phyloP scores from a whole-genome alignment of 2,888 invertebrate genomes.

The Agrochola lychnidis region DNA sequence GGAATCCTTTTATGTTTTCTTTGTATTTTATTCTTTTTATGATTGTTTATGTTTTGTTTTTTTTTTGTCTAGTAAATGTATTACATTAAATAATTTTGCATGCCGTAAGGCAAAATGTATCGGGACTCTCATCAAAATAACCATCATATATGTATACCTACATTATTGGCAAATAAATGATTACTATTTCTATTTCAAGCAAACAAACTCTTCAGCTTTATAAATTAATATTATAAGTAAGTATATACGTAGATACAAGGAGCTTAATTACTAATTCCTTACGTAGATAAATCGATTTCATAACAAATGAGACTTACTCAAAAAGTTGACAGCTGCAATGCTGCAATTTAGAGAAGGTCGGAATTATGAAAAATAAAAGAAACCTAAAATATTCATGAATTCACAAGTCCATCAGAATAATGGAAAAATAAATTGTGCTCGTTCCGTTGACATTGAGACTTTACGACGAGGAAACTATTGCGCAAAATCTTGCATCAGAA shows the following conservation, averaged over 20 bases:
- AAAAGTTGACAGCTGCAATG: conserved; percentile 27
- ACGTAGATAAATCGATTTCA: neutral
- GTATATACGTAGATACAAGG: neutral
- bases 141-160: too few species aligned
- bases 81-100: too few species aligned
- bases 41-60: too few species aligned
- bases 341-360: conserved; percentile 35
- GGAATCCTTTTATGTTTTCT: too few species aligned
- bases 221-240: too few species aligned
- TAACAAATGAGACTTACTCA: conserved; percentile 17
- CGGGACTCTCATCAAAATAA: too few species aligned
- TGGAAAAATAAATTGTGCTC: conserved; percentile 5
- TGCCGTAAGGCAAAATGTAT: too few species aligned
- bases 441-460: neutral
- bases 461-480: neutral
- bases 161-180: too few species aligned
- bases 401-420: neutral
- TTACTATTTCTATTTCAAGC: too few species aligned
- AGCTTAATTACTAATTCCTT: neutral
- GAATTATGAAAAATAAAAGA: conserved; percentile 22
- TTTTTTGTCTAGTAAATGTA: too few species aligned
- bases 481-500: neutral
- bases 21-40: too few species aligned
- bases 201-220: too few species aligned
- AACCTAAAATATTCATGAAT: conserved; percentile 21